Evolutionary conservation across 2,797 vertebrate species (phyloP).

Genomic region (Propithecus perrieri): DNA sequence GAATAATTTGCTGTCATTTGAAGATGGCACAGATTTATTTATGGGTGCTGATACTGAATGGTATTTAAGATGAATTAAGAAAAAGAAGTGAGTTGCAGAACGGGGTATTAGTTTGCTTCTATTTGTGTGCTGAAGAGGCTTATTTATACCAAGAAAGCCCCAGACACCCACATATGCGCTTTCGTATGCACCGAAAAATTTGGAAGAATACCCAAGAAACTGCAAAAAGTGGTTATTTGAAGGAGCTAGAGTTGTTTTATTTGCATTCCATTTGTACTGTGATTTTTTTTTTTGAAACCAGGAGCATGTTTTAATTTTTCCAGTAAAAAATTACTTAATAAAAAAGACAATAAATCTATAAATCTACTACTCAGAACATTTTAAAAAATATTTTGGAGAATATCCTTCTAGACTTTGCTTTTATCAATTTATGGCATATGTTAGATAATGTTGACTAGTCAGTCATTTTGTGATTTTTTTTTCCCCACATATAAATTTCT

Average conservation of each 20-base stretch:
- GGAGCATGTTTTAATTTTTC: slow-evolving; percentile 34
- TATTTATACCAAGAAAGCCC: background rate
- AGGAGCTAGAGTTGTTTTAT: background rate
- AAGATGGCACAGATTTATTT: background rate
- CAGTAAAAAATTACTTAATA: background rate
- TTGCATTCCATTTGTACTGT: background rate
- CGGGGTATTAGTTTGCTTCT: background rate
- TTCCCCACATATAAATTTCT: background rate
- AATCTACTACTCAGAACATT: background rate
- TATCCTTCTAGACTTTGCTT: background rate
- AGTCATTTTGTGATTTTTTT: background rate
- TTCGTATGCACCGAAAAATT: background rate
- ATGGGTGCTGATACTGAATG: background rate
- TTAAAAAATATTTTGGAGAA: background rate
- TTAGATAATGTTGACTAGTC: background rate
- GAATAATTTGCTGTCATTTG: background rate
- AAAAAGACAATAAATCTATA: background rate
- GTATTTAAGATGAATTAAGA: background rate
- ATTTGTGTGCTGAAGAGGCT: background rate
- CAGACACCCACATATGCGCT: background rate
- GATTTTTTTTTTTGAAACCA: background rate
- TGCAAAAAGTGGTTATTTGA: background rate
- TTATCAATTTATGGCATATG: background rate
- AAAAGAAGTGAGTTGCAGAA: background rate
- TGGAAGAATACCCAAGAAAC: background rate